Conservation (phyloP, 1,140 invertebrate genomes). For the Drosophila varians region DNA sequence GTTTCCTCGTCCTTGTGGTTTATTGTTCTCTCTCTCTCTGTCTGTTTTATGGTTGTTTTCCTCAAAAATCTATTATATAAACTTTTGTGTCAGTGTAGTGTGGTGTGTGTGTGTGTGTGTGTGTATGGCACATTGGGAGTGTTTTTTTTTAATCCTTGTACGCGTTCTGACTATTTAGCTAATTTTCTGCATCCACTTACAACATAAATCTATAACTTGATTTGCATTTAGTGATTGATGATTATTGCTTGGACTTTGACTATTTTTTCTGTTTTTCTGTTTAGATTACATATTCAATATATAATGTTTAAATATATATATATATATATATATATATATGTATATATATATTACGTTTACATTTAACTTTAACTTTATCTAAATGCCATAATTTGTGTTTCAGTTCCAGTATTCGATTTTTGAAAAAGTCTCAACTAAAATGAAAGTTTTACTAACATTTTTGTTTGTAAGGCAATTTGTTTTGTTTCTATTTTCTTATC, state of each 20-base stretch:
- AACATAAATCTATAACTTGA: slow-evolving; percentile 51
- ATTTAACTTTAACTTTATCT: slow-evolving; percentile 43
- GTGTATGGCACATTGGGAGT: slow-evolving; percentile 71
- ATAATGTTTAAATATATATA: slow-evolving; percentile 21
- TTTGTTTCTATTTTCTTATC: slow-evolving; percentile 14
- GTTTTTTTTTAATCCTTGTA: slow-evolving; percentile 36
- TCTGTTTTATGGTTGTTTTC: not conserved
- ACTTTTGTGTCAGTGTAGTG: too few relatives aligned
- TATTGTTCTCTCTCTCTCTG: slow-evolving; percentile 53
- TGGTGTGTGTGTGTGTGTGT: slow-evolving; percentile 28
- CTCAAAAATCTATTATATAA: too few relatives aligned
- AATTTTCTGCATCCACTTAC: too few relatives aligned
- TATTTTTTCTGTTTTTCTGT: slow-evolving; percentile 24
- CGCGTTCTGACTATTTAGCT: slow-evolving; percentile 46
- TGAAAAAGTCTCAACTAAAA: slow-evolving; percentile 68
- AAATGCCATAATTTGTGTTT: slow-evolving; percentile 59
- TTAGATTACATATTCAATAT: slow-evolving; percentile 24
- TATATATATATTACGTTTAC: slow-evolving; percentile 19
- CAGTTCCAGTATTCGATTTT: slow-evolving; percentile 50
- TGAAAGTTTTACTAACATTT: slow-evolving; percentile 81
- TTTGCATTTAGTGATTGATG: slow-evolving; percentile 35
- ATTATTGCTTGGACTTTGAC: slow-evolving; percentile 58
- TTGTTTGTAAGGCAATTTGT: slow-evolving; percentile 81
- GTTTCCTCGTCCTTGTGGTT: slow-evolving; percentile 22
- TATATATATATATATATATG: too few relatives aligned